Evolutionary conservation across 2,797 vertebrate species (phyloP).

Genomic region (Petrocephalus schoutedeni): DNA sequence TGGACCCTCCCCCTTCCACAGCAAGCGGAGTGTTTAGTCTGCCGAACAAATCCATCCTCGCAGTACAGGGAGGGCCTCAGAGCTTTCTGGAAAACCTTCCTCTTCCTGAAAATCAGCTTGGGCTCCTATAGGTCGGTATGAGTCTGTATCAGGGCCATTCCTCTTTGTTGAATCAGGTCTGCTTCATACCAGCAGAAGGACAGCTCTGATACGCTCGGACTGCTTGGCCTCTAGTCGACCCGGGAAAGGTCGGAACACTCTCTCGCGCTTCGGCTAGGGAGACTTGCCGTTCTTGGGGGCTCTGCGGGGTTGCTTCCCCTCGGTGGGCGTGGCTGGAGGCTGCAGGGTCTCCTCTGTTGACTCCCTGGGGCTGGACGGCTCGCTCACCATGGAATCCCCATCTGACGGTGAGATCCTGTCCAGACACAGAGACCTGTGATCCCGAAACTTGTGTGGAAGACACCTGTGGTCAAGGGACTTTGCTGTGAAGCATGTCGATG

Average conservation of each 20-base stretch:
- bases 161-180: neutral
- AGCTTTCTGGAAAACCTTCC: neutral
- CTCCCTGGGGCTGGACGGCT: constrained; percentile 86
- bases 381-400: constrained; percentile 84
- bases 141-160: neutral
- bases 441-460: neutral
- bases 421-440: constrained; percentile 29
- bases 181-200: neutral
- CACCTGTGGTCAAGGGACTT: neutral
- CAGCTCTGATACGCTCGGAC: neutral
- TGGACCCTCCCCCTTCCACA: neutral
- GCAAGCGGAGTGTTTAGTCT: neutral
- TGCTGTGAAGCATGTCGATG: neutral
- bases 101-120: neutral
- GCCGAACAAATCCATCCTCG: neutral
- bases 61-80: neutral
- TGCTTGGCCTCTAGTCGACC: neutral
- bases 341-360: constrained; percentile 78
- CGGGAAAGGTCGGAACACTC: neutral
- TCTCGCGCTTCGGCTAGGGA: neutral
- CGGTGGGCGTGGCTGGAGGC: constrained; percentile 60
- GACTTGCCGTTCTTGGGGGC: constrained; percentile 70
- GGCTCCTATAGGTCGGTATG: neutral
- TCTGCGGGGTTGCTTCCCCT: constrained; percentile 71
- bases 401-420: constrained; percentile 86